Conservation (phyloP, 2,888 invertebrate species). For the Thelaira solivaga region DNA sequence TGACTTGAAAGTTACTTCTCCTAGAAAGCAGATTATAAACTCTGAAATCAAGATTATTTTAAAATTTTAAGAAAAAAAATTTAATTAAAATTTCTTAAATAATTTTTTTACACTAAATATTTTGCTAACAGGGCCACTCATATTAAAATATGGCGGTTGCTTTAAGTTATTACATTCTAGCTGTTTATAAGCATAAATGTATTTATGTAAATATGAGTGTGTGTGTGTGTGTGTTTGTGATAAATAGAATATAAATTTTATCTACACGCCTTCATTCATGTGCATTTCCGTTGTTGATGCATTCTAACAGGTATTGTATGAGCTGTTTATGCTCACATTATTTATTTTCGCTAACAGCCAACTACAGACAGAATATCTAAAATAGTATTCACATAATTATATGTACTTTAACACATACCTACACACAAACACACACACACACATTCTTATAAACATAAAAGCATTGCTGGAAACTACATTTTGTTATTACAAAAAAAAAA, state of each 20-base stretch:
- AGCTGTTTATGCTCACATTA: slow-evolving; percentile 32
- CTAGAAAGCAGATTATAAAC: no score
- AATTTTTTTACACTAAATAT: no score
- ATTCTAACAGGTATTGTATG: slow-evolving; percentile 40
- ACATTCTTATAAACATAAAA: neutral
- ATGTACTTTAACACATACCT: neutral
- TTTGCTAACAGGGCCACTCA: neutral
- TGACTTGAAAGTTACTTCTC: no score
- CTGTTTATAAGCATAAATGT: no score
- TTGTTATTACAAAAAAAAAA: neutral
- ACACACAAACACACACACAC: neutral
- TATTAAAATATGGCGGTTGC: neutral
- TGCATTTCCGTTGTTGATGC: slow-evolving; percentile 45
- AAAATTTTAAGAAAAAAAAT: no score
- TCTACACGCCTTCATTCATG: slow-evolving; percentile 46
- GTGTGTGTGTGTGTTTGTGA: neutral
- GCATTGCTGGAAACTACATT: neutral
- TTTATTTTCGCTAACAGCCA: slow-evolving; percentile 31
- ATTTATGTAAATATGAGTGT: neutral
- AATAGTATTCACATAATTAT: neutral
- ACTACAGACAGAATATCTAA: neutral
- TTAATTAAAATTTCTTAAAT: no score
- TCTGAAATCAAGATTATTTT: no score
- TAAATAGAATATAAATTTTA: slow-evolving; percentile 45
- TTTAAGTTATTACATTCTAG: neutral